Evolutionary conservation across 2,113 vertebrate genomes (phyloP).

Genomic region (Micromys minutus): DNA sequence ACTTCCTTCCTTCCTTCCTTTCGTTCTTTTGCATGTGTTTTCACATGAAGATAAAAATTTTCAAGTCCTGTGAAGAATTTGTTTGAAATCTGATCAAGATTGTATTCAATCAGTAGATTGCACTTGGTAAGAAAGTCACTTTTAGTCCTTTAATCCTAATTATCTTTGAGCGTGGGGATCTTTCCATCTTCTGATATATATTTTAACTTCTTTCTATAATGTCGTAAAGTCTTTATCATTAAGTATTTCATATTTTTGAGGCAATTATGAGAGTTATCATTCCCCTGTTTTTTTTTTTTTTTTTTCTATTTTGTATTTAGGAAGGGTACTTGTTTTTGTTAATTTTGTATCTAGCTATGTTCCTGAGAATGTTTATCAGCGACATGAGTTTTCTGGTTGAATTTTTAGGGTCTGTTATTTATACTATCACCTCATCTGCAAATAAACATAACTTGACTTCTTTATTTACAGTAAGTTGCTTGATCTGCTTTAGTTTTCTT

Average conservation of each 20-base stretch:
- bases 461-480: no score
- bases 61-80: background rate
- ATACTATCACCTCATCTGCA: background rate
- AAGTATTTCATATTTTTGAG: background rate
- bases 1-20: no score
- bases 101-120: background rate
- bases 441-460: background rate
- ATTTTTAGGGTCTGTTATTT: background rate
- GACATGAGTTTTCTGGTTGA: background rate
- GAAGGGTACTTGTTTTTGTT: background rate
- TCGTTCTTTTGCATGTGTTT: background rate
- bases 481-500: background rate
- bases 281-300: background rate
- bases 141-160: background rate
- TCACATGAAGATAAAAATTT: background rate
- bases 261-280: background rate
- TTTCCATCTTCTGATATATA: background rate
- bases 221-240: background rate
- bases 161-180: background rate
- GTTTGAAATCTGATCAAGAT: background rate
- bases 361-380: background rate
- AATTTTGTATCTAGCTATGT: background rate
- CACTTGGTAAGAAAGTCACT: background rate
- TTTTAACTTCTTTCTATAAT: background rate
- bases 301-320: background rate